A percentile compares a stretch with the other conserved stretches of the same genome.
Conservation (phyloP, 2,888 invertebrate species). For the Fragum fragum region DNA sequence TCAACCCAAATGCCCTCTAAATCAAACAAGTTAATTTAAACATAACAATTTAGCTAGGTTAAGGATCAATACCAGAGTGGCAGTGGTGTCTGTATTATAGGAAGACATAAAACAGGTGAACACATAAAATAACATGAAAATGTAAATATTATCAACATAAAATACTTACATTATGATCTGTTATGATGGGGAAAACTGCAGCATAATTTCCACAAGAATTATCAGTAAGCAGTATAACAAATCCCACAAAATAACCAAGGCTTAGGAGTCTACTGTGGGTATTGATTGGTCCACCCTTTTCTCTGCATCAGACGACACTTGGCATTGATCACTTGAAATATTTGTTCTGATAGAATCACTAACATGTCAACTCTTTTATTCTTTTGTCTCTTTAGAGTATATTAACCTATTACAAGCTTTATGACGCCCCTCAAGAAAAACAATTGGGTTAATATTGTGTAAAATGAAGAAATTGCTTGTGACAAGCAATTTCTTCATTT, state of each 20-base stretch:
- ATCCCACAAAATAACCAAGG: constrained; percentile 6
- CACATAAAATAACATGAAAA: neutral
- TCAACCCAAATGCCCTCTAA: too few species aligned
- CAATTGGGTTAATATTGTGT: too few species aligned
- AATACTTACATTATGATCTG: neutral
- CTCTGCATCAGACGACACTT: neutral
- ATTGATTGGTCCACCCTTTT: constrained; percentile 3
- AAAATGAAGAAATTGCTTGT: too few species aligned
- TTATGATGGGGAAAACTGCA: neutral
- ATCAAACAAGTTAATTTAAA: too few species aligned
- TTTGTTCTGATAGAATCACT: too few species aligned
- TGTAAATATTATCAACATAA: neutral
- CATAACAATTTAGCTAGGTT: neutral
- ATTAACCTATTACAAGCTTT: too few species aligned
- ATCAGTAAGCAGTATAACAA: neutral
- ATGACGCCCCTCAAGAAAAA: too few species aligned
- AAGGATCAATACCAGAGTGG: neutral
- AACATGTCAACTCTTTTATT: too few species aligned
- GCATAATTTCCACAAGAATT: neutral
- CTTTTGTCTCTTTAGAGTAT: too few species aligned
- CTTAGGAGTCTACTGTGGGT: constrained; percentile 2
- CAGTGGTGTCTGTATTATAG: neutral
- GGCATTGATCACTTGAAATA: too few species aligned
- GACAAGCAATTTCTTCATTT: too few species aligned
- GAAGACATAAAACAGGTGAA: constrained; percentile 3